A percentile compares a stretch with the other conserved stretches of the same genome.
phyloP scores from a whole-genome alignment of 2,113 vertebrate species.

The Varanus salvator region DNA sequence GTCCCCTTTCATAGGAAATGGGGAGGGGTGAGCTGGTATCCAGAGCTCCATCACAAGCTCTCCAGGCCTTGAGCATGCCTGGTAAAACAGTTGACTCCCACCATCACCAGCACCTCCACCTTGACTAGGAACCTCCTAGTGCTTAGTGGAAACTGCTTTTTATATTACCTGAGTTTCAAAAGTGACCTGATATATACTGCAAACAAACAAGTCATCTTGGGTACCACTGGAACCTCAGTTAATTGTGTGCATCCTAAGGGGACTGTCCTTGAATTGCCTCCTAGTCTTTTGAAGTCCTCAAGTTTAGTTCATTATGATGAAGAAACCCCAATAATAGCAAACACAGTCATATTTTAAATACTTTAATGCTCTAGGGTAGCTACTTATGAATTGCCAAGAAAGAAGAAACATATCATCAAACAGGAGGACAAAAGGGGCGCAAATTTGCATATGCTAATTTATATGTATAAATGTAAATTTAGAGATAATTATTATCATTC shows the following conservation, averaged over 20 bases:
- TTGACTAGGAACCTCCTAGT: background rate
- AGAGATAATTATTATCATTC: too few species aligned
- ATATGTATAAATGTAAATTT: too few species aligned
- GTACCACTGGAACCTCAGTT: background rate
- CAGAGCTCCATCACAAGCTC: background rate
- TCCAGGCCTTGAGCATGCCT: background rate
- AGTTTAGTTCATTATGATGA: background rate
- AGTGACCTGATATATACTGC: background rate
- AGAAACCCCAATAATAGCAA: background rate
- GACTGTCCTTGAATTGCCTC: background rate
- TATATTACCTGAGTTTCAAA: background rate
- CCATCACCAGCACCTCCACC: too few species aligned
- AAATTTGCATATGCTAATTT: too few species aligned
- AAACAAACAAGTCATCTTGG: background rate
- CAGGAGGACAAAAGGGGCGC: too few species aligned
- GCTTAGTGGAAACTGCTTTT: background rate
- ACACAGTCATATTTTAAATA: constrained; percentile 39
- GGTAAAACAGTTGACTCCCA: background rate
- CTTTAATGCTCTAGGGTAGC: background rate
- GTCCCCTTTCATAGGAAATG: constrained; percentile 28
- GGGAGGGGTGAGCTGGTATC: background rate
- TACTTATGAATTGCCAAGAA: too few species aligned
- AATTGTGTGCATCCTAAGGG: background rate
- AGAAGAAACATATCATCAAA: too few species aligned
- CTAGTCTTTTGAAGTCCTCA: constrained; percentile 39